Evolutionary conservation across 2,113 vertebrate genomes (phyloP).

Genomic region (Passer domesticus): DNA sequence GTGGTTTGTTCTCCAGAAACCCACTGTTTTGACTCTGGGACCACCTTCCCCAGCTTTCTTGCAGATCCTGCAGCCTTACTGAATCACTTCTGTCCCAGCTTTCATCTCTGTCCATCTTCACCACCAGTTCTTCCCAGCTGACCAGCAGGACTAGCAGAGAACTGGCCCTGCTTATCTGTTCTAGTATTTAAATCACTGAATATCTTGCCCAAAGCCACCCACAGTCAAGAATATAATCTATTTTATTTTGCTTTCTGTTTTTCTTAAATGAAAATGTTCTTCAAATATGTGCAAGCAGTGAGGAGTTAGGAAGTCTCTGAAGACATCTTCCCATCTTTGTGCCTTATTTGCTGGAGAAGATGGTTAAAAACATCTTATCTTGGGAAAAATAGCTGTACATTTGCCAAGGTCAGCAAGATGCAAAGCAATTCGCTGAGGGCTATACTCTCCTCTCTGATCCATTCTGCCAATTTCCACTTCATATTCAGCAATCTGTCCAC

Average conservation of each 20-base stretch:
- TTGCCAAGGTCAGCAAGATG: conserved; percentile 57
- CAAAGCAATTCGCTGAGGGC: conserved; percentile 31
- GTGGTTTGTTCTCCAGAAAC: not conserved
- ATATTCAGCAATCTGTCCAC: conserved; percentile 34
- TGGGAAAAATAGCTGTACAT: not conserved
- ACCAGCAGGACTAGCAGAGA: not conserved
- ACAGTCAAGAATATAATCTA: not conserved
- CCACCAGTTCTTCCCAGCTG: not conserved
- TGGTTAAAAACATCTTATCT: conserved; percentile 24
- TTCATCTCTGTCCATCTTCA: not conserved
- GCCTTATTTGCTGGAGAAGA: conserved; percentile 10
- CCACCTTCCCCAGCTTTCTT: not conserved
- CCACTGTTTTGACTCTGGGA: not conserved
- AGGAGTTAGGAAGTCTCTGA: not conserved
- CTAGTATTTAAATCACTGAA: not conserved
- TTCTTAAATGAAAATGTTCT: not conserved
- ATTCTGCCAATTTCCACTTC: conserved; percentile 45
- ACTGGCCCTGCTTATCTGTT: not conserved
- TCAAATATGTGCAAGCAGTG: not conserved
- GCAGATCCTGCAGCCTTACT: not conserved
- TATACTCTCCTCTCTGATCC: conserved; percentile 49
- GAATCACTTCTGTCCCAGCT: not conserved
- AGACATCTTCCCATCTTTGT: not conserved
- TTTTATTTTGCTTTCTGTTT: not conserved
- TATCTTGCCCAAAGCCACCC: not conserved